Evolutionary conservation across 1,140 invertebrate genomes (phyloP).

Genomic region (Adoxophyes honmai): DNA sequence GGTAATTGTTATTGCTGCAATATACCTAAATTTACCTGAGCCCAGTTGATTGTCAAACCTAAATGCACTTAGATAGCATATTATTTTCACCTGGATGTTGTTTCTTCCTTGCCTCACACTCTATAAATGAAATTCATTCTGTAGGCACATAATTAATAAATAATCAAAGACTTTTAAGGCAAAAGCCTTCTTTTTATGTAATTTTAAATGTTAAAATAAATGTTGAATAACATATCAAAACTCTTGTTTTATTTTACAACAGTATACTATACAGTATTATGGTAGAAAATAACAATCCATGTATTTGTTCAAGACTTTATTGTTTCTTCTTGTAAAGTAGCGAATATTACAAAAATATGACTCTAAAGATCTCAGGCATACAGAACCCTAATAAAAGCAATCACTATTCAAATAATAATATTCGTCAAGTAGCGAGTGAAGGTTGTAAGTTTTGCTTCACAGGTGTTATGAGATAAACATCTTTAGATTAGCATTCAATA

Average conservation of each 20-base stretch:
- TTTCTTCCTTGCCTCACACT: slow-evolving; percentile 35
- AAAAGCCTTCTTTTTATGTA: slow-evolving; percentile 73
- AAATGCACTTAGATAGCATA: slow-evolving; percentile 27
- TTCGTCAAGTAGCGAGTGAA: no score
- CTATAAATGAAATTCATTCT: slow-evolving; percentile 72
- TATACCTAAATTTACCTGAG: background rate
- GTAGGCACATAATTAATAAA: slow-evolving; percentile 60
- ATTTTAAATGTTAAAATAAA: slow-evolving; percentile 76
- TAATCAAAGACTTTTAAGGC: slow-evolving; percentile 74
- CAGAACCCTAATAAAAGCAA: no score
- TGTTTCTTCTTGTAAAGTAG: no score
- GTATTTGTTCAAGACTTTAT: background rate
- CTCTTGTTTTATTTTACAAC: slow-evolving; percentile 47
- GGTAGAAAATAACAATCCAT: no score
- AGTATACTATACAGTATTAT: no score
- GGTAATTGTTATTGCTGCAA: background rate
- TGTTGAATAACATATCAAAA: slow-evolving; percentile 72
- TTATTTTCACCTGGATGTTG: slow-evolving; percentile 23
- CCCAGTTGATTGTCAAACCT: background rate
- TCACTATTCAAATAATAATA: no score
- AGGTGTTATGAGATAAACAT: no score
- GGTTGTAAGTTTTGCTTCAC: no score
- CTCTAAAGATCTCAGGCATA: no score
- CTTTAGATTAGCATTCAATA: no score
- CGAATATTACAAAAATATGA: no score